Conservation (phyloP, 64 coral and sea anemone genomes). For the Stylophora pistillata region DNA sequence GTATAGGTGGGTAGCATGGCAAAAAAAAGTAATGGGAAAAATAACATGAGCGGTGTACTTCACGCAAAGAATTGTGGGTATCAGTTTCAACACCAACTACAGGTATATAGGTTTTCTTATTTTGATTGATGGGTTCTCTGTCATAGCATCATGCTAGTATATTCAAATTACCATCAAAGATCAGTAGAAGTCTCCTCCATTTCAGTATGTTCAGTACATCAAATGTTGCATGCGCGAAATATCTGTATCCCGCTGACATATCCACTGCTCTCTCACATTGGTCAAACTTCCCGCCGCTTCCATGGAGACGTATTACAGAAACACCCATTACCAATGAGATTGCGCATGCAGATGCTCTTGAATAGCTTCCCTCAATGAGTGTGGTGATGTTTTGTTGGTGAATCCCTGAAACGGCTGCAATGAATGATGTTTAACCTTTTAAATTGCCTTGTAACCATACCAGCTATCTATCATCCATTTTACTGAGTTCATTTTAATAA, state of each 20-base stretch:
- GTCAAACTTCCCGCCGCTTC: background rate
- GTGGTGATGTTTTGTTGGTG: background rate
- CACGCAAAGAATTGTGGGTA: too few species aligned
- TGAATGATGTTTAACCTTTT: background rate
- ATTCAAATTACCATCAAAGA: conserved; percentile 5
- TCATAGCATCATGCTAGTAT: background rate
- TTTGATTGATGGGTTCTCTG: background rate
- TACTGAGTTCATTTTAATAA: background rate
- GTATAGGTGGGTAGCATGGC: too few species aligned
- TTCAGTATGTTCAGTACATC: background rate
- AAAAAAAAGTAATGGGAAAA: too few species aligned
- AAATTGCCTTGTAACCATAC: background rate
- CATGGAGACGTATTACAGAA: conserved; percentile 14
- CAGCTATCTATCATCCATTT: too few species aligned
- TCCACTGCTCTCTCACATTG: background rate
- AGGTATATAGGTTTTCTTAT: background rate
- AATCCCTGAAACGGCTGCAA: background rate
- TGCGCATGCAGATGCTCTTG: conserved; percentile 13
- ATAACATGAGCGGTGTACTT: too few species aligned
- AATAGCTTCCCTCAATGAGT: conserved; percentile 6
- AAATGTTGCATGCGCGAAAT: conserved; percentile 12
- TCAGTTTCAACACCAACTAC: too few species aligned
- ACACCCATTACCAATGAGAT: conserved; percentile 17
- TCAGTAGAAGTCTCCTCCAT: background rate
- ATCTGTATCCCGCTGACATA: conserved; percentile 1